phyloP scores from a whole-genome alignment of 2,797 vertebrate genomes.

The Danio choprae region DNA sequence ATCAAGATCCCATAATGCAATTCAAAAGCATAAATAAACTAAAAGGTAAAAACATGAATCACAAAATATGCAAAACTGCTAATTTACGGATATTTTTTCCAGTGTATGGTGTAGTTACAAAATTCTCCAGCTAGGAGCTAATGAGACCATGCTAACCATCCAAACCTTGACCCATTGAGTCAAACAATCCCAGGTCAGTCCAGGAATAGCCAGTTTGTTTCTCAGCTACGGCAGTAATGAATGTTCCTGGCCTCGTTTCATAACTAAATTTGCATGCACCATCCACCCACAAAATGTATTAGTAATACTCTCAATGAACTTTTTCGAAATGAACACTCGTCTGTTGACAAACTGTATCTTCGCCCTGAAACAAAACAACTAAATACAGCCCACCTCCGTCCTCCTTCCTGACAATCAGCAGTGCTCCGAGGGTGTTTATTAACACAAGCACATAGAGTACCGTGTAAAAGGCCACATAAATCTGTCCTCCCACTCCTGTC shows the following conservation, averaged over 20 bases:
- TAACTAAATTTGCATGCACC: constrained; percentile 3
- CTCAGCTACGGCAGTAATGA: not conserved
- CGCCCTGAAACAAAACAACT: constrained; percentile 10
- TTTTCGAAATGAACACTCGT: not conserved
- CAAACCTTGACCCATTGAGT: constrained; percentile 7
- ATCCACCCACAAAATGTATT: not conserved
- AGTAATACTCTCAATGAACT: not conserved
- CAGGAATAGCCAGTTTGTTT: not conserved
- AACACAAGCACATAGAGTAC: constrained; percentile 47
- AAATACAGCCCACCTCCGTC: constrained; percentile 29
- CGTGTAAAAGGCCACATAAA: constrained; percentile 51
- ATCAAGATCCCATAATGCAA: no score
- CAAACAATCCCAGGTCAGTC: not conserved
- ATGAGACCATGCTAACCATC: not conserved
- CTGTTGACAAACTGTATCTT: constrained; percentile 10
- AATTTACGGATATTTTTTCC: not conserved
- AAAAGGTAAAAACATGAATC: no score
- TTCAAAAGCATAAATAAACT: no score
- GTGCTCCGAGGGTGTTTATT: constrained; percentile 53
- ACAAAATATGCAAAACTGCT: no score
- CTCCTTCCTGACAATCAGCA: constrained; percentile 26
- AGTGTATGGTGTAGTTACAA: not conserved
- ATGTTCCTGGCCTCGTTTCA: constrained; percentile 13
- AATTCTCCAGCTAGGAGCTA: not conserved
- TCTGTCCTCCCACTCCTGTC: constrained; percentile 36